Conservation (phyloP, 2,113 vertebrate genomes). For the Ameiurus melas region DNA sequence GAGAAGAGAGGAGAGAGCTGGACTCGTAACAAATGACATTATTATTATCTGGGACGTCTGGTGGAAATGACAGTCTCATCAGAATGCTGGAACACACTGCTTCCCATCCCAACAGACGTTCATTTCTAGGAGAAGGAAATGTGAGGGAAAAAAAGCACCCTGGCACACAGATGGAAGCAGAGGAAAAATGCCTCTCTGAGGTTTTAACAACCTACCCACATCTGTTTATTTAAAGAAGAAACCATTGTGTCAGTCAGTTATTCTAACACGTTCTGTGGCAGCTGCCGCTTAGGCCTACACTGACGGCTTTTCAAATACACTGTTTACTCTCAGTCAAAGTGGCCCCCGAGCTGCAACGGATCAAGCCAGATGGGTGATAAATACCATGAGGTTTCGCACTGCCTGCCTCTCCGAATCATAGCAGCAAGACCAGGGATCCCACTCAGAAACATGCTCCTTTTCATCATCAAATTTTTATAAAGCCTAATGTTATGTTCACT, state of each 20-base stretch:
- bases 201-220: slow-evolving; percentile 73
- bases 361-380: slow-evolving; percentile 54
- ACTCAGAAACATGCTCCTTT: not conserved
- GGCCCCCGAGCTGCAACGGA: slow-evolving; percentile 72
- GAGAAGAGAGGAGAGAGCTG: not conserved
- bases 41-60: slow-evolving; percentile 79
- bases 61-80: slow-evolving; percentile 72
- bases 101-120: slow-evolving; percentile 60
- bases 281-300: slow-evolving; percentile 73
- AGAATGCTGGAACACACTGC: slow-evolving; percentile 68
- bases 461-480: not conserved
- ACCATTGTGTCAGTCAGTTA: slow-evolving; percentile 82
- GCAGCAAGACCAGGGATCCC: not conserved
- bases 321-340: slow-evolving; percentile 74
- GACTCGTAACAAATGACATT: slow-evolving; percentile 66
- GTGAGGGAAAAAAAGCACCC: slow-evolving; percentile 20
- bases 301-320: slow-evolving; percentile 77
- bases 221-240: slow-evolving; percentile 93
- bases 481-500: not conserved
- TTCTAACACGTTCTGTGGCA: slow-evolving; percentile 75
- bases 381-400: slow-evolving; percentile 71
- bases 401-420: slow-evolving; percentile 25
- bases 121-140: slow-evolving; percentile 65
- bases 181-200: slow-evolving; percentile 59
- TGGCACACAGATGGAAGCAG: slow-evolving; percentile 63